These are phyloP conservation scores for Pyrrhosoma nymphula DNA, from an alignment of 2,888 invertebrate genomes.

Conservation along the genomic window DNA sequence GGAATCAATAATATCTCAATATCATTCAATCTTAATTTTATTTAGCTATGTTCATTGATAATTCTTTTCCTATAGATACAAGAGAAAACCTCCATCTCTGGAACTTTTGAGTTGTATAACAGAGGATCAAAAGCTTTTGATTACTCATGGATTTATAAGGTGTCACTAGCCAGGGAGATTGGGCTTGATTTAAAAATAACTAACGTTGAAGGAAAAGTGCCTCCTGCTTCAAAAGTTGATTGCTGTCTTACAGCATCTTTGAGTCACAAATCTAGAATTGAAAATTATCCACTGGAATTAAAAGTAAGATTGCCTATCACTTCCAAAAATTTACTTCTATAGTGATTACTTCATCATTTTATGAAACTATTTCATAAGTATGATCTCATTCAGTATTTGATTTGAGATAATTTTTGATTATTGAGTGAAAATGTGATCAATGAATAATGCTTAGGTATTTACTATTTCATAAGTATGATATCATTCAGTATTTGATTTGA, in stretches of 20 bases:
- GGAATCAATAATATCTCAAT: neutral
- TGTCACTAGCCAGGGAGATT: neutral
- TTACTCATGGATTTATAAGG: slow-evolving; percentile 9
- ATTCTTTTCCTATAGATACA: neutral
- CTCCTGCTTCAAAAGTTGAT: slow-evolving; percentile 13
- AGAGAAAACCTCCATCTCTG: neutral
- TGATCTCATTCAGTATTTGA: too few species aligned
- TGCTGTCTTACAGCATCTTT: neutral
- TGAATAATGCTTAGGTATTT: too few species aligned
- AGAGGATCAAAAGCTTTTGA: neutral
- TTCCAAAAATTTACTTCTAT: neutral
- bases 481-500: too few species aligned
- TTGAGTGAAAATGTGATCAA: neutral
- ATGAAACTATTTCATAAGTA: too few species aligned
- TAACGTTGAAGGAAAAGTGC: neutral
- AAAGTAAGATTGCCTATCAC: neutral
- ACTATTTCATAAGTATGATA: too few species aligned
- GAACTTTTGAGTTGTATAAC: slow-evolving; percentile 30
- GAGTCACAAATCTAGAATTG: neutral
- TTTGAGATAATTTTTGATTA: neutral
- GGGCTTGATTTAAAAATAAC: slow-evolving; percentile 25
- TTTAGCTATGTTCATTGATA: neutral
- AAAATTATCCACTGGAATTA: slow-evolving; percentile 13
- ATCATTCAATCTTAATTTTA: neutral
- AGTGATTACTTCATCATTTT: neutral